These are phyloP conservation scores for Takifugu bimaculatus DNA, from an alignment of 2,113 vertebrate genomes.

Conservation along the genomic window DNA sequence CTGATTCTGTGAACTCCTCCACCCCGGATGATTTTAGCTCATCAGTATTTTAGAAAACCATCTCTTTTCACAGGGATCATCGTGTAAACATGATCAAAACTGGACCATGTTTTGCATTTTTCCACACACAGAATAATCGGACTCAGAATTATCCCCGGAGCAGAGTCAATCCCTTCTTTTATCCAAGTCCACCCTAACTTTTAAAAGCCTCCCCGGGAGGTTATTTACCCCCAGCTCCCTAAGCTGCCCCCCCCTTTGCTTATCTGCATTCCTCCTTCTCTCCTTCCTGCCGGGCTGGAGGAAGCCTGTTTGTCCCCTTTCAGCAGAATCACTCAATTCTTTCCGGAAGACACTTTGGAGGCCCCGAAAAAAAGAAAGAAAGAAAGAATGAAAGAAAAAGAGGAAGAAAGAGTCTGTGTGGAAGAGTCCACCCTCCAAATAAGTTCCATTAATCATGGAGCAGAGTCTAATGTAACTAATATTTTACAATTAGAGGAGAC, in stretches of 20 bases:
- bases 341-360: conserved; percentile 91
- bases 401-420: conserved; percentile 25
- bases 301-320: conserved; percentile 92
- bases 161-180: conserved; percentile 34
- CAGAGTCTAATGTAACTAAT: conserved; percentile 99
- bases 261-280: conserved; percentile 22
- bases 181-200: conserved; percentile 33
- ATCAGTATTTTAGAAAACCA: conserved; percentile 11
- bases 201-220: conserved; percentile 37
- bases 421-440: conserved; percentile 91
- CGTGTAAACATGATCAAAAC: conserved; percentile 47
- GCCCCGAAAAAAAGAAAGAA: conserved; percentile 29
- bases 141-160: conserved; percentile 29
- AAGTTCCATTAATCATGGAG: conserved; percentile 99
- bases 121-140: conserved; percentile 29
- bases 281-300: conserved; percentile 71
- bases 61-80: conserved; percentile 45
- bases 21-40: conserved; percentile 1
- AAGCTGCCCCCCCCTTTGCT: conserved; percentile 28
- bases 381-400: conserved; percentile 15
- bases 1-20: conserved; percentile 7
- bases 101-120: conserved; percentile 38
- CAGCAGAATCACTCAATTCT: conserved; percentile 99
- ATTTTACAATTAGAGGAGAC: conserved; percentile 99
- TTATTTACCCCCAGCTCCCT: conserved; percentile 29